Conservation (phyloP, 2,888 invertebrate genomes). For the Apocheima hispidaria region DNA sequence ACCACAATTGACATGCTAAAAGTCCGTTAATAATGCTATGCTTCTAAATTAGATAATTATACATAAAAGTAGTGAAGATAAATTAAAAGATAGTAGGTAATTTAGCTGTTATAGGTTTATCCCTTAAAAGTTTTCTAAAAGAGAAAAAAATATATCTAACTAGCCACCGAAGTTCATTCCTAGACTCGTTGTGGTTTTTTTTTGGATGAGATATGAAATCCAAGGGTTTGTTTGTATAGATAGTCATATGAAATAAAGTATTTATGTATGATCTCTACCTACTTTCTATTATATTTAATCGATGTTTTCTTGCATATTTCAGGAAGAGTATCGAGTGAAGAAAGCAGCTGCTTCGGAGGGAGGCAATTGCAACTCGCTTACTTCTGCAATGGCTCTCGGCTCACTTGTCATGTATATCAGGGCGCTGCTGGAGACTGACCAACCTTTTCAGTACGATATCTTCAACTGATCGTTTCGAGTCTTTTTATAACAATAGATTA, state of each 20-base stretch:
- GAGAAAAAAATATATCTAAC: too few relatives aligned
- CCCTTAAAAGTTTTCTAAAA: too few relatives aligned
- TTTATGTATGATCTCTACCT: too few relatives aligned
- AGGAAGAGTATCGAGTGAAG: slow-evolving; percentile 78
- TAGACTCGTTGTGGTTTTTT: too few relatives aligned
- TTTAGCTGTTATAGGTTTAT: too few relatives aligned
- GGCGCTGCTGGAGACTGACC: slow-evolving; percentile 77
- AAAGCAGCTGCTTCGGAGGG: slow-evolving; percentile 75
- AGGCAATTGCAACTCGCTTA: slow-evolving; percentile 75
- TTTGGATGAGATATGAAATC: too few relatives aligned
- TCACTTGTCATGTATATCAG: slow-evolving; percentile 73
- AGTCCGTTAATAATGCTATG: neutral
- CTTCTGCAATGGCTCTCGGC: slow-evolving; percentile 79
- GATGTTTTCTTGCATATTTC: slow-evolving; percentile 10
- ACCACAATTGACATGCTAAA: neutral
- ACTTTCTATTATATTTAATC: too few relatives aligned
- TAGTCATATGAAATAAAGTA: too few relatives aligned
- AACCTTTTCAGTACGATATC: slow-evolving; percentile 80
- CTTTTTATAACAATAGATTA: neutral
- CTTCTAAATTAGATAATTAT: neutral
- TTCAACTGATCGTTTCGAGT: slow-evolving; percentile 51
- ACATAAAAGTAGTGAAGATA: neutral
- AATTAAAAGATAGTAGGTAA: neutral
- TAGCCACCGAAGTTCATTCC: too few relatives aligned
- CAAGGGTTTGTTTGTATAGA: too few relatives aligned